Evolutionary conservation across 1,140 invertebrate species (phyloP).

Genomic region (Brachionus manjavacas): DNA sequence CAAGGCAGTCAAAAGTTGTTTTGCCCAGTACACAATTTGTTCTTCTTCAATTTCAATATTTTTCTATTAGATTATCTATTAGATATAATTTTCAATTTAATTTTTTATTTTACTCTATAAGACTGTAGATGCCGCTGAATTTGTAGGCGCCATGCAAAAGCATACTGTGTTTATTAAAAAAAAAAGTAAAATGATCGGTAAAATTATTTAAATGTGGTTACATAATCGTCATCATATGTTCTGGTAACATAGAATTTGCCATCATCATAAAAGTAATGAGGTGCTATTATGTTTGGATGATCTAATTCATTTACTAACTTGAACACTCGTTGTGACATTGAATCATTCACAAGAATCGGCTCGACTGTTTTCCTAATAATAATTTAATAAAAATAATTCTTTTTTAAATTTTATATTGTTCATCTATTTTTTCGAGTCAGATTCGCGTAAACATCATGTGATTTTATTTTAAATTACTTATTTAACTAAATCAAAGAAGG

Average conservation of each 20-base stretch:
- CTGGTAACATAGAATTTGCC: conserved; percentile 8
- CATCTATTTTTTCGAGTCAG: no score
- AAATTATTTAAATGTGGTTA: neutral
- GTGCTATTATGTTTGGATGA: conserved; percentile 27
- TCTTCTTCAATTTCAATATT: conserved; percentile 41
- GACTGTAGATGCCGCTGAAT: conserved; percentile 29
- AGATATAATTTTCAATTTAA: neutral
- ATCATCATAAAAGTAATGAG: conserved; percentile 22
- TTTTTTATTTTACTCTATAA: neutral
- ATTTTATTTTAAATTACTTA: no score
- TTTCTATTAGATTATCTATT: conserved; percentile 2
- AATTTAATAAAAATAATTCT: neutral
- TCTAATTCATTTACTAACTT: conserved; percentile 27
- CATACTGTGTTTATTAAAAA: neutral
- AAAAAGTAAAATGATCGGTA: neutral
- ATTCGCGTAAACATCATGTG: no score
- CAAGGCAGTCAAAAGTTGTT: conserved; percentile 16
- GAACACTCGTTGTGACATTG: conserved; percentile 23
- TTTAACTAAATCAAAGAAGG: neutral
- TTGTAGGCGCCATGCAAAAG: conserved; percentile 40
- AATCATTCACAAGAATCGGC: conserved; percentile 4
- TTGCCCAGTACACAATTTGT: conserved; percentile 19
- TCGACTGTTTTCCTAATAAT: conserved; percentile 26
- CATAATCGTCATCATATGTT: conserved; percentile 37
- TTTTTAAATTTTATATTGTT: neutral